Conservation (phyloP, 2,113 vertebrate species). For the Tachysurus vachellii region DNA sequence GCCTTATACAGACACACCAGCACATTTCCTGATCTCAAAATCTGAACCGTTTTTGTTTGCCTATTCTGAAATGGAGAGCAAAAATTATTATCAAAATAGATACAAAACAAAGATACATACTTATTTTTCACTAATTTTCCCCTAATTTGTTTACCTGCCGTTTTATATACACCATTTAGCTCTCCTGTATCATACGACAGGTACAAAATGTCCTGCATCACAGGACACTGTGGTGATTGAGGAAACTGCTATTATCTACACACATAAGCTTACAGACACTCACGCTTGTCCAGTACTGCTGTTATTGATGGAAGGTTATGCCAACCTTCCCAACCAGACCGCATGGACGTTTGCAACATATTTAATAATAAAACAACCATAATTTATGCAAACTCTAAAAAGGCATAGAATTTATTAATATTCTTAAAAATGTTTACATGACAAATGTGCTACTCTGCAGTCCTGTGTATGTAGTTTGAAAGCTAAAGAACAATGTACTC, state of each 20-base stretch:
- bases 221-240: not conserved
- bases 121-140: not conserved
- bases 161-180: not conserved
- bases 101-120: not conserved
- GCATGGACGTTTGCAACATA: not conserved
- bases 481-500: not conserved
- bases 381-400: not conserved
- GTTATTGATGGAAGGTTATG: not conserved
- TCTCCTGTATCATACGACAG: not conserved
- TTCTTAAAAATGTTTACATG: not conserved
- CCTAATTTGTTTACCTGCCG: not conserved
- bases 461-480: not conserved
- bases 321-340: not conserved
- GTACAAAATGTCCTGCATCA: not conserved
- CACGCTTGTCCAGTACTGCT: not conserved
- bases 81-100: not conserved
- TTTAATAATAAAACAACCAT: not conserved
- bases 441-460: not conserved
- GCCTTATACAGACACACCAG: not conserved
- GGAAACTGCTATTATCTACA: not conserved
- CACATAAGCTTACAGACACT: not conserved
- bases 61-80: not conserved
- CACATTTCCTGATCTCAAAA: not conserved
- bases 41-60: not conserved
- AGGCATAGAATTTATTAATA: not conserved